Base-by-base conservation (phyloP, 2,888 invertebrate genomes). In the Phaonia tiefii region DNA sequence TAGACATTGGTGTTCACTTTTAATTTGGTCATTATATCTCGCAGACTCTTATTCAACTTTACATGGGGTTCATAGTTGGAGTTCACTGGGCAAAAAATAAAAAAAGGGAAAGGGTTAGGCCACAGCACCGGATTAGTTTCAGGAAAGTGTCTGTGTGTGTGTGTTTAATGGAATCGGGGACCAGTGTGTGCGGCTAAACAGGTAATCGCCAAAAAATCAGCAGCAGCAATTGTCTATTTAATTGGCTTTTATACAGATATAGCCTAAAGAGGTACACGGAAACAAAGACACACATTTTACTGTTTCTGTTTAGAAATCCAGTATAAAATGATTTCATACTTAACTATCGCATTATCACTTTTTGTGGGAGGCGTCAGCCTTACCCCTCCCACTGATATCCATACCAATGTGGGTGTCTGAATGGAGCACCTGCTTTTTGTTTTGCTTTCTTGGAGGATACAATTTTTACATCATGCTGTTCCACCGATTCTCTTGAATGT, bases 1-100 rank as follows among this genome's bases (percentile, higher is more conserved):
- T 1, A 3, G 3, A 63, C 17, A 22, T 70, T 77, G 54, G 65
- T 70, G 39, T 31, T 74, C 71, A 77, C 74, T 77, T 81, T 77
- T 65, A 69, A 67, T 77, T 66, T 37, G 44, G 2, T 76, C 69
- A 73, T 76, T 73, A 72, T n/a, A 25, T 37, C 20, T 42, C 13
- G 5, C 31, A 63, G 58, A n/a, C 65, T 58, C n/a, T 70, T 51
- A 51, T 74, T 73, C 46, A 54, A 65, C 17, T 8, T 42, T 13
- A 39, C 10, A 42, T 63, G n/a, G 63, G 10, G 22, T 11, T 54
- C 54, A 13, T 54, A 31, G 54, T 54, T 22, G 10, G 25, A 13
- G 54, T 31, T 31, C 31, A 31, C 8, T 31, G 31, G 3, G 31
- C 4, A 31, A 56, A 8, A 15, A 4, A 65, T 3, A 31, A 56